Conservation (phyloP, 2,113 vertebrate species). For the Agelaius tricolor region DNA sequence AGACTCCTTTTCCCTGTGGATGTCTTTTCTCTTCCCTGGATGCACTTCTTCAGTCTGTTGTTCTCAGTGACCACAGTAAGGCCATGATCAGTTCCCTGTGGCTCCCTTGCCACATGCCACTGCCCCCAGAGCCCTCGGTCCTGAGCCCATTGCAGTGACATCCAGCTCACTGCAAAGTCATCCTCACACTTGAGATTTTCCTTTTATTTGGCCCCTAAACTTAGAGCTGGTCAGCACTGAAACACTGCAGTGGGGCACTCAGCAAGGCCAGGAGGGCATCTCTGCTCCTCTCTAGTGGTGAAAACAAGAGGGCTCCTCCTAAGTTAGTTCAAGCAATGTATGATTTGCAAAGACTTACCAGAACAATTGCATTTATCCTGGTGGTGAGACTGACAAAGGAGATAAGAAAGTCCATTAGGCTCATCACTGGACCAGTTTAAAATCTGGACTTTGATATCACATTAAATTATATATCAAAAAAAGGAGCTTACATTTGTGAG, state of each 20-base stretch:
- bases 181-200: neutral
- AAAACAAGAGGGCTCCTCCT: neutral
- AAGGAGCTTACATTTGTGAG: rapidly evolving
- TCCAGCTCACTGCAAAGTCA: neutral
- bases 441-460: neutral
- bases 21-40: neutral
- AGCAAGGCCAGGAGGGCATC: neutral
- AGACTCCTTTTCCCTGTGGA: neutral
- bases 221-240: neutral
- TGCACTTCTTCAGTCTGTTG: neutral
- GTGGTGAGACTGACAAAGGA: neutral
- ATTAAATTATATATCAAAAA: neutral
- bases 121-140: neutral
- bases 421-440: neutral
- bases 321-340: neutral
- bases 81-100: neutral
- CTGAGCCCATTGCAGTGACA: neutral
- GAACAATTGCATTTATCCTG: neutral
- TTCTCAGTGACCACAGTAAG: neutral
- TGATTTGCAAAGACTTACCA: neutral
- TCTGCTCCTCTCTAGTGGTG: neutral
- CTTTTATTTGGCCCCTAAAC: neutral
- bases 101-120: rapidly evolving
- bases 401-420: neutral
- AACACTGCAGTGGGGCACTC: rapidly evolving